A percentile compares a stretch with the other conserved stretches of the same genome.
phyloP scores from a whole-genome alignment of 2,113 vertebrate species.

The Papio anubis region DNA sequence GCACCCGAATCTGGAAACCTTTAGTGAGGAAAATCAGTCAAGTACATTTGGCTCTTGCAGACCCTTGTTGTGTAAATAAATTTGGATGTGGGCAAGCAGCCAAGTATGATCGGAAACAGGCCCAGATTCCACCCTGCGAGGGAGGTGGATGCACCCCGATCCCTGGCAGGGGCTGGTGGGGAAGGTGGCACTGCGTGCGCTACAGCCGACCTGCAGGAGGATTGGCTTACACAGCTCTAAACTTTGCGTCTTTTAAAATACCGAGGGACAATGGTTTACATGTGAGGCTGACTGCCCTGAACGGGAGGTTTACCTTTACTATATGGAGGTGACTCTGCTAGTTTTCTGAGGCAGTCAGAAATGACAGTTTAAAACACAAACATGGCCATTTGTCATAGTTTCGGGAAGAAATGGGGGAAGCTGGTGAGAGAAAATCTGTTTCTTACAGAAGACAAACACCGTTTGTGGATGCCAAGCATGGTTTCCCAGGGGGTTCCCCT shows the following conservation, averaged over 20 bases:
- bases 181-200: neutral
- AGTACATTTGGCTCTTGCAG: slow-evolving; percentile 29
- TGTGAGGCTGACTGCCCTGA: slow-evolving; percentile 47
- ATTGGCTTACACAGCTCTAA: slow-evolving; percentile 69
- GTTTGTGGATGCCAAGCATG: accelerated
- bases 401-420: neutral
- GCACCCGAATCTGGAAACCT: slow-evolving; percentile 67
- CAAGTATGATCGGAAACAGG: neutral
- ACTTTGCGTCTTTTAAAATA: slow-evolving; percentile 49
- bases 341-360: neutral
- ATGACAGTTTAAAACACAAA: neutral
- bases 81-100: slow-evolving; percentile 76
- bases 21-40: slow-evolving; percentile 68
- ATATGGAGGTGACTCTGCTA: slow-evolving; percentile 1
- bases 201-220: slow-evolving; percentile 65
- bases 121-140: neutral
- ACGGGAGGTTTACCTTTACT: slow-evolving; percentile 43
- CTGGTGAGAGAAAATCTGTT: neutral
- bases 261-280: slow-evolving; percentile 71
- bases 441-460: neutral
- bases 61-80: slow-evolving; percentile 78
- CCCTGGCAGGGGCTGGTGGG: no score
- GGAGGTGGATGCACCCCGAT: no score
- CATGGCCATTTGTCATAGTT: neutral
- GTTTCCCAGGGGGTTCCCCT: neutral